Evolutionary conservation across 2,797 vertebrate species (phyloP), one percentile per base, ranked within the genome.

Genomic region (Xenentodon cancila): DNA sequence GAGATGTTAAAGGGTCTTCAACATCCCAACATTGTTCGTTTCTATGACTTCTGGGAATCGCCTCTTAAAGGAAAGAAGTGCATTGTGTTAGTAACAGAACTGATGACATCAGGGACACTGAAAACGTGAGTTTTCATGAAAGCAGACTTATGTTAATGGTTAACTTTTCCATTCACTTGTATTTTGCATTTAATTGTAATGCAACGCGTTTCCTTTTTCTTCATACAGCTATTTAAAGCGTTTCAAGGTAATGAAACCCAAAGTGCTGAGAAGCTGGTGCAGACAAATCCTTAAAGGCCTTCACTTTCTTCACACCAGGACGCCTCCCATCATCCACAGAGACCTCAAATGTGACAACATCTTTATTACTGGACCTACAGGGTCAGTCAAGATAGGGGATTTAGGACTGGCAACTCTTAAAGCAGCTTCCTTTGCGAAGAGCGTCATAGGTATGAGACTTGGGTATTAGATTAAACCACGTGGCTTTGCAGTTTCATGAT

Each of bases 321-420:
- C 96, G 0, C 97, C 97, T 22, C 97, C 97, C 59, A 99, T 99
- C 86, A 99, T 99, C 88, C 97, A 99, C 82, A 93, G 97, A 61
- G 97, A 99, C 90, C 94, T 99, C 63, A 99, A 99, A 91, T 99
- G 97, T 56, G 97, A 99, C 81, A 99, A 99, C 90, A 99, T 99
- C 87, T 99, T 99, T 82, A 99, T 99, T 85, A 99, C 97, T 1
- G 97, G 97, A 66, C 97, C 97, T 54, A 98, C 97, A 0, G 97
- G 97, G 77, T 99, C 97, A 0, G 97, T 99, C 63, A 99, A 99
- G 90, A 99, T 99, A 4, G 97, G 97, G 1, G 97, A 99, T 85
- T 93, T 99, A 83, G 97, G 97, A 68, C 90, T 99, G 77, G 97
- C 97, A 57, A 99, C 97, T 4, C 95, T 99, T 56, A 99, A 99